Evolutionary conservation across 92 coral and sea anemone species (phyloP), one percentile per base, ranked within the genome.

Genomic region (Phenganax marumi): DNA sequence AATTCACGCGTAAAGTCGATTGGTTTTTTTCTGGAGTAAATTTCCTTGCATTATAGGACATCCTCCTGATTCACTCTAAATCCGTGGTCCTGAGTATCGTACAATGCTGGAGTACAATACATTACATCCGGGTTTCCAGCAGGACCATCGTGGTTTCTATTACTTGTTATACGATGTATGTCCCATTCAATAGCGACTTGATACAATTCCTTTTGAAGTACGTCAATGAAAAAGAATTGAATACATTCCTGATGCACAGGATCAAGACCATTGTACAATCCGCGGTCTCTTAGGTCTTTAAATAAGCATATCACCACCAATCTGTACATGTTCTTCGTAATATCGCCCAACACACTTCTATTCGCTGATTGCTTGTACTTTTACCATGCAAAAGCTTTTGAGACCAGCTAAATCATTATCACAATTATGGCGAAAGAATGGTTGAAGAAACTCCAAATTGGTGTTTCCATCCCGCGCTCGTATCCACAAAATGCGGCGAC

Each of bases 91-190:
- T 55, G 85, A 14, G 85, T 77, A 48, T 73, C 62, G 74, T 79
- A 85, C 21, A 82, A 56, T 65, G 78, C 88, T 12, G 88, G 88
- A 12, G 84, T 25, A 85, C n/a, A n/a, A n/a, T n/a, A n/a, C 51
- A 85, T 77, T 25, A 85, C 84, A 66, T 85, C 77, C 0, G 77
- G 86, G 56, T 66, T 76, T 56, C 86, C 86, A 53, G 82, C 52
- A 71, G 86, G 86, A 50, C 82, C 58, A 46, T 83, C 86, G 18
- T 77, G 51, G 2, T 82, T 82, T 50, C 10, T 66, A n/a, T 81
- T 82, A 18, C 79, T 82, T 82, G 77, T 82, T 47, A 82, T 82
- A 43, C 26, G 81, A 55, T 71, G 86, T 54, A 73, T 62, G 54
- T 83, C 71, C 81, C 86, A 83, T 48, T 83, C 81, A 71, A 66